Evolutionary conservation across 2,888 invertebrate genomes (phyloP), one percentile per base, ranked within the genome.

Genomic region (Aporophyla nigra): DNA sequence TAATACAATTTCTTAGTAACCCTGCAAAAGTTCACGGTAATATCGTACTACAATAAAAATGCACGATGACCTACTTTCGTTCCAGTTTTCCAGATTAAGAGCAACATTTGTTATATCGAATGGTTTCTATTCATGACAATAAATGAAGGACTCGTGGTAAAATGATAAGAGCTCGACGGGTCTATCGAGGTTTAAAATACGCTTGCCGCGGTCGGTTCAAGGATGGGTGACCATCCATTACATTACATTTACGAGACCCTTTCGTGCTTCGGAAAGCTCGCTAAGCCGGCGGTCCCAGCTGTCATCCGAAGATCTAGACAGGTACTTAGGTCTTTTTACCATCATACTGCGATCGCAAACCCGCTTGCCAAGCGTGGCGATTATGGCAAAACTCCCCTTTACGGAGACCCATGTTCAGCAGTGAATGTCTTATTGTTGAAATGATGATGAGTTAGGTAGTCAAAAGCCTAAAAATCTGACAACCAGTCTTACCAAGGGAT

Each of bases 21-120:
- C 21, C 51, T 24, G 14, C 58, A 0, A 82, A 76, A 85, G 86
- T 76, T 80, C 71, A 76, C 9, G 63, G 63, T 21, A 71, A 62
- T 14, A 65, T 24, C 3, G 43, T 27, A 71, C 53, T 59, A 62
- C 62, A 62, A 81, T 67, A 72, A 62, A 61, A 81, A 76, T 59
- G 19, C 43, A 61, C 5, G 24, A 74, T 56, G 69, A 76, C 75
- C 65, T 62, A 82, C 71, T 85, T 85, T 70, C 65, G 43, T 40
- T 84, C 51, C 46, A 58, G 19, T 51, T 71, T 58, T 62, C 21
- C 63, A 51, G 43, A 53, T 68, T 21, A 71, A 58, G 27, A 66
- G n/a, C 63, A 69, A 53, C 54, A 27, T 69, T 82, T 66, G 16
- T 62, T 62, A 16, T 51, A 74, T 56, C 16, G 66, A 51, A 14